Evolutionary conservation across 2,888 invertebrate genomes (phyloP).

Genomic region (Hylaea fasciaria): DNA sequence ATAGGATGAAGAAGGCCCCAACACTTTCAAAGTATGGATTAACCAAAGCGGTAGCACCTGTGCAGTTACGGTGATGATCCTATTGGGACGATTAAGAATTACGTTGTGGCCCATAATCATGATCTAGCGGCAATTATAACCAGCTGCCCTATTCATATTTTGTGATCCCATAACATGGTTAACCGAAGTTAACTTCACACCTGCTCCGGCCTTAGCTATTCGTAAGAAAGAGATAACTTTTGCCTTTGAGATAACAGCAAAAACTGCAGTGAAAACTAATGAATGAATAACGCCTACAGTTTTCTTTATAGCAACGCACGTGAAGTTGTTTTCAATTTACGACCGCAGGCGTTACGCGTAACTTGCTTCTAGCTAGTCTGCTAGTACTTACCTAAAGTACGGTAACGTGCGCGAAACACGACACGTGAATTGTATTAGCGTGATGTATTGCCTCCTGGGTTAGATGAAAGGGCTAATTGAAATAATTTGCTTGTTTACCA

Average conservation of each 20-base stretch:
- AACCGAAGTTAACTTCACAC: too few species aligned
- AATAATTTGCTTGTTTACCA: background rate
- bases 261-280: background rate
- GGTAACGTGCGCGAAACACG: slow-evolving; percentile 10
- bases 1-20: too few species aligned
- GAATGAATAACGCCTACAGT: background rate
- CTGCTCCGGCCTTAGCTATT: too few species aligned
- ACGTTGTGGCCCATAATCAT: too few species aligned
- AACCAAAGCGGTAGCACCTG: too few species aligned
- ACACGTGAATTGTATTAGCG: slow-evolving; percentile 1
- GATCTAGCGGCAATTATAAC: too few species aligned
- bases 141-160: too few species aligned
- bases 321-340: slow-evolving; percentile 2
- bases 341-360: background rate
- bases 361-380: background rate
- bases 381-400: slow-evolving; percentile 2
- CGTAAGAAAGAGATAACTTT: background rate
- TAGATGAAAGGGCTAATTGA: slow-evolving; percentile 1
- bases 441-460: background rate
- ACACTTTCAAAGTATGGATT: too few species aligned
- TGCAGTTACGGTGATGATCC: too few species aligned
- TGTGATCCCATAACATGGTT: too few species aligned
- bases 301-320: slow-evolving; percentile 6
- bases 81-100: too few species aligned
- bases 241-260: background rate